Evolutionary conservation across 2,113 vertebrate genomes (phyloP).

Genomic region (Albula glossodonta): DNA sequence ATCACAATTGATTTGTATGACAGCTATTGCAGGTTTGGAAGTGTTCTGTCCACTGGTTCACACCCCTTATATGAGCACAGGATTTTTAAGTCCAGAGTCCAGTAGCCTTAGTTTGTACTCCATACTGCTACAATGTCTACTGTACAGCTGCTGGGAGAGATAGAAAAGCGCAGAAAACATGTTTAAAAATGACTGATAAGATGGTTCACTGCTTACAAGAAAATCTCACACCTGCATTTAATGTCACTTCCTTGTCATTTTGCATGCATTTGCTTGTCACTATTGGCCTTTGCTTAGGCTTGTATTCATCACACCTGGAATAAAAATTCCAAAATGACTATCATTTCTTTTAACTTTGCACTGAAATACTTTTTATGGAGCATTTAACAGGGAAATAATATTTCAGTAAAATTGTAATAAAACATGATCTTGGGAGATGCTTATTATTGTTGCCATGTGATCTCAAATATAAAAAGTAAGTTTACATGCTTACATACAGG

Average conservation of each 20-base stretch:
- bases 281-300: neutral
- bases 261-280: neutral
- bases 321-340: neutral
- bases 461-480: no score
- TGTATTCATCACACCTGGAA: neutral
- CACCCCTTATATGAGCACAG: no score
- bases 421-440: no score
- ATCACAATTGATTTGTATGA: neutral
- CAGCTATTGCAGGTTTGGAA: neutral
- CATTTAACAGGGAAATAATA: no score
- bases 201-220: neutral
- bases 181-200: neutral
- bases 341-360: neutral
- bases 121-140: no score
- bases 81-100: no score
- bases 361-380: neutral
- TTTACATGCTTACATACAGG: no score
- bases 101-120: no score
- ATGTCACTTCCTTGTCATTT: neutral
- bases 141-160: neutral
- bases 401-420: no score
- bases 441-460: no score
- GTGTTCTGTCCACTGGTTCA: neutral
- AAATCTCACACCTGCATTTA: neutral
- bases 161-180: neutral